Evolutionary conservation across 2,888 invertebrate species (phyloP), one percentile per base, ranked within the genome.

Genomic region (Heliconius ethilla): DNA sequence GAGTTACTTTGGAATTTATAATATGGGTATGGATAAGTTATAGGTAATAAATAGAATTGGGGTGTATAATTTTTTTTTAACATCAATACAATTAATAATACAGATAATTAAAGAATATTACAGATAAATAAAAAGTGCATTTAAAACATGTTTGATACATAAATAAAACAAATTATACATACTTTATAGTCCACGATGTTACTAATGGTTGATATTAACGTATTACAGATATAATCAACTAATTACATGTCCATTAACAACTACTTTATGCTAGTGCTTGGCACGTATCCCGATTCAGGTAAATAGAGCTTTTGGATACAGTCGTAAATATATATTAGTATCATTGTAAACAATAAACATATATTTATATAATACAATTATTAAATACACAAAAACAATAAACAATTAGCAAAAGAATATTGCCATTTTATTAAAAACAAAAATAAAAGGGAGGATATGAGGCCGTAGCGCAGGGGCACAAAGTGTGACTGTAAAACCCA

Each of bases 271-370:
- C 40, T 25, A 6, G 37, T 25, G 11, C 2, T 67, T 67, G 67
- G 67, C 67, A 67, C n/a, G n/a, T 40, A 37, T 67, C 40, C 40
- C 69, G 40, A 69, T 40, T 15, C 40, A 69, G 69, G 40, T 40
- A 69, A 69, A 69, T 40, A 40, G 15, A 25, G 29, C 37, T 40
- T 40, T 37, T 69, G 40, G 15, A 11, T 69, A n/a, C 40, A 40
- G 25, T 69, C 15, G 65, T 67, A n/a, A 37, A 25, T 69, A 69
- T 25, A 0, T 27, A 63, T 9, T 59, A 22, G 33, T n/a, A 66
- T 7, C 37, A 5, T 40, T 25, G 15, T 25, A 25, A 69, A 45
- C 25, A 11, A 25, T 27, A 27, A 4, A 63, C 25, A 25, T 22
- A 55, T 22, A 55, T 55, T 55, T 22, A 55, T 22, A 55, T 22